Conservation (phyloP, 2,888 invertebrate genomes). For the Elmis aenea region DNA sequence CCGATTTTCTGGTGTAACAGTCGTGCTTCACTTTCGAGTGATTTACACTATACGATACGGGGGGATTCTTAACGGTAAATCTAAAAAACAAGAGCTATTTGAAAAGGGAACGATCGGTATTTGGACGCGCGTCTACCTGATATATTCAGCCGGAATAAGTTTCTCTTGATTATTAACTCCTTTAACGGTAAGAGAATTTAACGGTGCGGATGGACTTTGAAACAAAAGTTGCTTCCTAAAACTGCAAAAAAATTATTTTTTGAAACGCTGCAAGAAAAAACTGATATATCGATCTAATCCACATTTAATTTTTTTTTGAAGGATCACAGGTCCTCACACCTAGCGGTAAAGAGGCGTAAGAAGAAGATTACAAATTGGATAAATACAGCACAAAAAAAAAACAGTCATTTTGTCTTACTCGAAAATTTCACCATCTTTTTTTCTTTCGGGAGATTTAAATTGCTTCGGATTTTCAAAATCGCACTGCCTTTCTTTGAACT, state of each 20-base stretch:
- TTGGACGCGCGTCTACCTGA: too few species aligned
- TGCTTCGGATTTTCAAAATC: slow-evolving; percentile 16
- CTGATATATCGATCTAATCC: too few species aligned
- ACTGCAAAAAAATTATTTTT: slow-evolving; percentile 20
- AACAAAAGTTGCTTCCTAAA: slow-evolving; percentile 30
- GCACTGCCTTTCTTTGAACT: slow-evolving; percentile 21
- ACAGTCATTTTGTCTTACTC: too few species aligned
- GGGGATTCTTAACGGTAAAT: slow-evolving; percentile 32
- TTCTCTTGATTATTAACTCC: slow-evolving; percentile 27
- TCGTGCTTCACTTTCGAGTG: slow-evolving; percentile 24
- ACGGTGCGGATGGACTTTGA: slow-evolving; percentile 29
- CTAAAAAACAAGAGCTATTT: too few species aligned
- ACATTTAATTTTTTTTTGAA: too few species aligned
- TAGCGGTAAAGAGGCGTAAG: too few species aligned
- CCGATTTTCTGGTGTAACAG: slow-evolving; percentile 4
- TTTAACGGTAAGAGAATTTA: slow-evolving; percentile 29
- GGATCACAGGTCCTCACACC: too few species aligned
- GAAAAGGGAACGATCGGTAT: too few species aligned
- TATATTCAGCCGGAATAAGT: slow-evolving; percentile 29
- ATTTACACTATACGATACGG: slow-evolving; percentile 34
- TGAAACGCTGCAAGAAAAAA: too few species aligned
- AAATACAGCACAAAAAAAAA: too few species aligned
- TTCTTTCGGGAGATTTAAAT: slow-evolving; percentile 15
- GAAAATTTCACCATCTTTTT: too few species aligned
- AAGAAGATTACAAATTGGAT: too few species aligned